Evolutionary conservation across 2,113 vertebrate genomes (phyloP), one percentile per base, ranked within the genome.

Genomic region (Numida meleagris): DNA sequence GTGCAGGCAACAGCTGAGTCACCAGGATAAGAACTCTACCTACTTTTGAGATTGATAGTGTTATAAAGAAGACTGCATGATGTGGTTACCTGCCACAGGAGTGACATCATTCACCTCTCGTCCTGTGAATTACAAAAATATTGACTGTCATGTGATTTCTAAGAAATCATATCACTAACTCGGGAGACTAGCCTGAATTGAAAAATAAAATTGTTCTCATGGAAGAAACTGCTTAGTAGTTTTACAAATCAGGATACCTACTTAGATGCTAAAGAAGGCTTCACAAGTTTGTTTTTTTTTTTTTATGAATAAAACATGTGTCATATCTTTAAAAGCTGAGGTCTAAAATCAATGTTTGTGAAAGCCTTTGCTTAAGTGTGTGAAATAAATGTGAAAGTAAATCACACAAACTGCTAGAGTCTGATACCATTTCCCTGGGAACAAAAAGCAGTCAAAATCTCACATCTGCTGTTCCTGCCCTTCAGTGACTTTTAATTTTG

Each of bases 401-500:
- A 94, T 86, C 88, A 93, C 66, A 84, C 53, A 73, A 75, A 43
- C 23, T n/a, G 20, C 68, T 68, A 48, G 74, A 82, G 48, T 25
- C 78, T 84, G 57, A 88, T n/a, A 93, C 50, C 58, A 87, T 58
- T 95, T 95, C 91, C 94, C 72, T 96, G 96, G 94, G 95, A 97
- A 96, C 86, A 66, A 91, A 91, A 94, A 88, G 87, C 78, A 92
- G 80, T 53, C 93, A 88, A 95, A 94, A 84, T 97, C 94, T 96
- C 96, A 97, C 93, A 97, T 96, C 65, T 57, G 88, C 90, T 96
- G 84, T 88, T 95, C 77, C 76, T 94, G 85, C 92, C 95, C 90
- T 94, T 82, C 84, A 96, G 95, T 94, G 93, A 94, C 92, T 89
- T 92, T 91, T 88, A 88, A 91, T 95, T 95, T 95, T 86, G 94